Base-by-base conservation (phyloP, 2,888 invertebrate species). In the Allacma fusca region DNA sequence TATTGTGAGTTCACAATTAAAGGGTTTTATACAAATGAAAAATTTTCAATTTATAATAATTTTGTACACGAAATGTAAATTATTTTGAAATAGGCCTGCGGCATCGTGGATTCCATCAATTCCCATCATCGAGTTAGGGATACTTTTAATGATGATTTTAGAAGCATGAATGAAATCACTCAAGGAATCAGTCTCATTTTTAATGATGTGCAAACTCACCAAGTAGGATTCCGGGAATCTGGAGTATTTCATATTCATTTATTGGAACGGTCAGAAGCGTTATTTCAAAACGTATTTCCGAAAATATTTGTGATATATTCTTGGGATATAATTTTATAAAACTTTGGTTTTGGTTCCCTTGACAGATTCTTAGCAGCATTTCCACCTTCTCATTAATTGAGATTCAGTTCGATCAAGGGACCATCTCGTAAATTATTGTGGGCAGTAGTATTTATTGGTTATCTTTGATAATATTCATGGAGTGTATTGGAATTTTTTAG, bases 131-230 rank as follows among this genome's bases (percentile, higher is more conserved):
- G 24, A 19, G 21, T 19, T 4, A 24, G 23, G 28, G 21, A 65
- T 23, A 24, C 5, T 5, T n/a, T 7, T 9, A 24, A n/a, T 7
- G n/a, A 59, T 7, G n/a, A 59, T 59, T 23, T 5, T 21, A 19
- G 24, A 7, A 24, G 24, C 4, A 4, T 13, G 2, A 65, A 65
- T 19, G 65, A 65, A 26, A 28, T 26, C n/a, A 65, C 65, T 4
- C 65, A 65, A 26, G 65, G 65, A 24, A 65, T 65, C 21, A 28
- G 26, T 19, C 19, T 65, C 4, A 65, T 65, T 26, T 65, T 65
- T 9, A 16, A 65, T 65, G 65, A 65, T 19, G 19, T 65, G 26
- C 26, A 65, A 26, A 19, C 28, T 9, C 12, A 28, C 28, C 65
- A 24, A 65, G 65, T 65, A 9, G 65, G 65, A 13, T 28, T 65